Conservation (phyloP, 2,113 vertebrate genomes). For the Cricetomys ansorgei region DNA sequence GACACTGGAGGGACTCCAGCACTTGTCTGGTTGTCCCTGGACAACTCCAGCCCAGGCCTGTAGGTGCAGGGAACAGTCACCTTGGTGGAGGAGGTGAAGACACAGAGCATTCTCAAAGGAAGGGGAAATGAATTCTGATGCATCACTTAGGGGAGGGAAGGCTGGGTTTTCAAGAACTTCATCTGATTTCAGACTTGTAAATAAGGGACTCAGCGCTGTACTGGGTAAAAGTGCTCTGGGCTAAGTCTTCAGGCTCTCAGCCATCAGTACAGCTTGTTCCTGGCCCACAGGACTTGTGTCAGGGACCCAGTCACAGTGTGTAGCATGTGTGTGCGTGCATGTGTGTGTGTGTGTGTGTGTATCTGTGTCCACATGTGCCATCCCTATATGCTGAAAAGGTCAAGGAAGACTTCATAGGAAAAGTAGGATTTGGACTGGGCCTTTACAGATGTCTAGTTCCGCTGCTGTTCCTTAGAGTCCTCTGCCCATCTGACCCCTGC, state of each 20-base stretch:
- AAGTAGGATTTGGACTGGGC: not conserved
- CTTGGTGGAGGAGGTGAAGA: not conserved
- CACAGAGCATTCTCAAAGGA: not conserved
- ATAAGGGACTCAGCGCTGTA: not conserved
- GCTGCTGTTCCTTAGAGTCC: not conserved
- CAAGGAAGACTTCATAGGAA: not conserved
- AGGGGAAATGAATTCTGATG: not conserved
- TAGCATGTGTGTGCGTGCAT: too few relatives aligned
- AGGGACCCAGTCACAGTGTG: not conserved
- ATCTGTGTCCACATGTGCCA: not conserved
- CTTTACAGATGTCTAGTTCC: not conserved
- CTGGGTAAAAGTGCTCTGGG: not conserved
- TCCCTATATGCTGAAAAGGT: not conserved
- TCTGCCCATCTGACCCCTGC: not conserved
- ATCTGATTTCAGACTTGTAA: not conserved
- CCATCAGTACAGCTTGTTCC: not conserved
- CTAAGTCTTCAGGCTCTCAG: not conserved
- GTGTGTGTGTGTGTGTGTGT: not conserved
- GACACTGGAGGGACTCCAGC: not conserved
- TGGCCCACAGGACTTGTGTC: not conserved
- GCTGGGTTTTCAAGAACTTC: not conserved
- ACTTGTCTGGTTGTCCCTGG: not conserved
- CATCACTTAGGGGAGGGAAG: not conserved
- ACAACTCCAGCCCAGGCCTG: not conserved
- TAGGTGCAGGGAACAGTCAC: not conserved